Percentiles rank a stretch among this genome's conserved stretches.
These are phyloP conservation scores for Phoxinus dragarum DNA, from an alignment of 2,797 vertebrate genomes.

Conservation along the genomic window DNA sequence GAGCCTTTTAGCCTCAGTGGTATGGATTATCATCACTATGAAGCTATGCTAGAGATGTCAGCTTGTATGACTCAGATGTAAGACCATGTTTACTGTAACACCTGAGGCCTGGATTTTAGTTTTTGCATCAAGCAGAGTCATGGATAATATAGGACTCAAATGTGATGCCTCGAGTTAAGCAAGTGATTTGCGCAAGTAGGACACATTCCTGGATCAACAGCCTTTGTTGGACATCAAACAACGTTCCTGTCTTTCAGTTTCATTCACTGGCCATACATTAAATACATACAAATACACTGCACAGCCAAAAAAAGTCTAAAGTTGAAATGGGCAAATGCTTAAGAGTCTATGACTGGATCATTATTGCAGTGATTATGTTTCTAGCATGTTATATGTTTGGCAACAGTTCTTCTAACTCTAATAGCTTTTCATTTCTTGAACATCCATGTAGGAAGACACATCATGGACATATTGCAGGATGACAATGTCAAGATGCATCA, in stretches of 20 bases:
- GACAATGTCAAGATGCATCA: too few relatives aligned
- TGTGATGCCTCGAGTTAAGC: neutral
- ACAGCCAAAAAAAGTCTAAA: too few relatives aligned
- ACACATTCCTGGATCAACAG: neutral
- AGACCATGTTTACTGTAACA: neutral
- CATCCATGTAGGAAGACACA: too few relatives aligned
- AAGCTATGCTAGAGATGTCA: neutral
- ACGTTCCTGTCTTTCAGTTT: neutral
- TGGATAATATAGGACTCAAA: neutral
- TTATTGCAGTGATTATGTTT: too few relatives aligned
- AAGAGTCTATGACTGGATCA: too few relatives aligned
- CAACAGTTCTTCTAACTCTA: too few relatives aligned
- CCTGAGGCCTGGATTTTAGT: constrained; percentile 17
- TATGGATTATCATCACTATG: constrained; percentile 9
- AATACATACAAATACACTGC: neutral
- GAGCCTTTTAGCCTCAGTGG: neutral
- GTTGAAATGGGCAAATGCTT: too few relatives aligned
- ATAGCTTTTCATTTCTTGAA: too few relatives aligned
- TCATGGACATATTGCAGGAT: too few relatives aligned
- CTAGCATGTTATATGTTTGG: too few relatives aligned
- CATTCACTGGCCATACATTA: neutral
- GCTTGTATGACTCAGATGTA: neutral
- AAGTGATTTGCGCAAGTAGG: neutral
- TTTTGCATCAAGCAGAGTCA: neutral
- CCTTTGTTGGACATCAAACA: neutral